Base-by-base conservation (phyloP, 2,113 vertebrate species). In the Zingel zingel region DNA sequence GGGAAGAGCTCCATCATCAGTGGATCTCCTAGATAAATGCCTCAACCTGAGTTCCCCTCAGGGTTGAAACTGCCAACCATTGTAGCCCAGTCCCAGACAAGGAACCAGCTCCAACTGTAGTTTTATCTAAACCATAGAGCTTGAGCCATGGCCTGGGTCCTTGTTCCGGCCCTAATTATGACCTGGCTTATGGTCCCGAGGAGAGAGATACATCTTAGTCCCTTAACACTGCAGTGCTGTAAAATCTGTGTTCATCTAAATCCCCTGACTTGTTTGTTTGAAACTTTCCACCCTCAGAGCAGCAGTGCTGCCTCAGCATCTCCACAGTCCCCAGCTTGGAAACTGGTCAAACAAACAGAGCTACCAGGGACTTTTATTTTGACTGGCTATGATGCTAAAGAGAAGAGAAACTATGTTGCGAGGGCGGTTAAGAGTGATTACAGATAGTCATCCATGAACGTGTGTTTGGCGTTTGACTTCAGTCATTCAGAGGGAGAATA, bases 1-100 rank as follows among this genome's bases (percentile, higher is more conserved):
- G 92, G 87, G 84, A 91, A 93, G 88, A 89, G 87, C 89, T 89
- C 82, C 77, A 83, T 90, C 91, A 94, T 89, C 91, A 93, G 85
- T 94, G 93, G 86, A 89, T 91, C 92, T 92, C 88, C 83, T 74
- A 94, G 93, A 95, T 92, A 92, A 91, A 94, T 95, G 85, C 86
- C 83, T 93, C 77, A 93, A 93, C 91, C 79, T 79, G 69, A 90
- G 54, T 88, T 76, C 90, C 92, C 93, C 93, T 77, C 63, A 57
- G 87, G 92, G 89, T 85, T 83, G 73, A 75, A 77, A 83, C 59
- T 91, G 89, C 90, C 88, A 93, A 86, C 75, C 74, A 74, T 73
- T 67, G 76, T 61, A 86, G 70, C 74, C 61, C 48, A 54, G 64
- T 72, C 57, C 74, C 82, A 86, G 85, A 86, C 74, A 8, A 66